Evolutionary conservation across 1,140 invertebrate species (phyloP), one percentile per base, ranked within the genome.

Genomic region (Aleiodes sp.): DNA sequence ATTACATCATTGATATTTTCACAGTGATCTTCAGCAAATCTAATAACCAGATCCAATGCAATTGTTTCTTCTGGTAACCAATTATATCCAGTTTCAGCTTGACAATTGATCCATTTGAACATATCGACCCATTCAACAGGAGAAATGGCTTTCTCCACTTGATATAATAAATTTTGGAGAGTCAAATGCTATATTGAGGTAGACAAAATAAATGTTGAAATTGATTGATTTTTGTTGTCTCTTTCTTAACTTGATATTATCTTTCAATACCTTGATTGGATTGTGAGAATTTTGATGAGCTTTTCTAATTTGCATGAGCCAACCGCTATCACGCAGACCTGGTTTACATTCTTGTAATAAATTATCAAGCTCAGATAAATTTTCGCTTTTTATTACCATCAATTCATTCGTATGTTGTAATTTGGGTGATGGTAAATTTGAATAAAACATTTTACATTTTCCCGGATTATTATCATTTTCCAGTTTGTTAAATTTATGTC

Each of bases 61-160:
- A 75, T 39, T 3, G 76, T 69, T 59, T 86, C 85, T 68, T 86
- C 84, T 7, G 78, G 75, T 9, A 80, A 70, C 81, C 82, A 85
- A 59, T 78, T 77, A 60, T 81, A 72, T 29, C 75, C 75, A 16
- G 63, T 78, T n/a, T 65, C 68, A 9, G 41, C 39, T 57, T 74
- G 69, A 2, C 72, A 68, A 43, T 43, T 62, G 4, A 82, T 64
- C 85, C 85, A 86, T 8, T 75, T 75, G 56, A 83, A 86, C 12
- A 80, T 67, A 39, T 84, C 80, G 6, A 75, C 70, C 79, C 80
- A 84, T 70, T 86, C 85, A 0, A 80, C 75, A 24, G 79, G 82
- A 24, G 83, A 79, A 63, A 85, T 82, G 3, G 84, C 82, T 73
- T 84, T 78, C 60, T 84, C 76, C 83, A 86, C 84, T 74, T 85